Base-by-base conservation (phyloP, 2,113 vertebrate species). In the Accipiter cooperii region DNA sequence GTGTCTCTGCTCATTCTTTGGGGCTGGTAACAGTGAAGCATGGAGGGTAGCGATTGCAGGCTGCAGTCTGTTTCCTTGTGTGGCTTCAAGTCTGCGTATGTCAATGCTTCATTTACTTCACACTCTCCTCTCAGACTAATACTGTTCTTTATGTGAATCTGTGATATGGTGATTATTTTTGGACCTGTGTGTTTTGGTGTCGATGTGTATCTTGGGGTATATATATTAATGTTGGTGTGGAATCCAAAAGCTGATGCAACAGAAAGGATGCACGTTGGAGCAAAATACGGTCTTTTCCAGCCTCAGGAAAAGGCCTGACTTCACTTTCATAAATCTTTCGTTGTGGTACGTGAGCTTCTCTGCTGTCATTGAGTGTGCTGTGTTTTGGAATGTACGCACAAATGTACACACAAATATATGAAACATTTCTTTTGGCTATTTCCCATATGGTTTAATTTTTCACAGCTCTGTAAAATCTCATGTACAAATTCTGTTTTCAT, bases 361-460 rank as follows among this genome's bases (percentile, higher is more conserved):
- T 0, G 60, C 65, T 93, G 68, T 44, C 24, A 21, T 18, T 8
- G 49, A 21, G 34, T 5, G 13, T 18, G 44, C 81, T 69, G 70
- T 20, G 31, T 74, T 93, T 79, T 44, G 86, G 61, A 75, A 44
- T 3, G 2, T 21, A 28, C 3, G 12, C 49, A 49, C 7, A 28
- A 83, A 73, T 1, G 8, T 69, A 31, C 55, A 17, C 46, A 84
- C 25, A 80, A 58, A 65, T 73, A 52, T 6, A 75, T 17, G 71
- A 81, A 88, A 54, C 4, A 2, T 46, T 90, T 70, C 25, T 75
- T 84, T 88, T 66, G 66, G 55, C 46, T 61, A 0, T 73, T 76
- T 89, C 93, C 77, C 52, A 31, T 44, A 54, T 46, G 65, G 73
- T 68, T 89, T 76, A 84, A 81, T 90, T 89, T 95, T 87, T 84